Percentiles rank a stretch among this genome's conserved stretches.
Conservation (phyloP, 2,888 invertebrate genomes). For the Ecliptopera silaceata region DNA sequence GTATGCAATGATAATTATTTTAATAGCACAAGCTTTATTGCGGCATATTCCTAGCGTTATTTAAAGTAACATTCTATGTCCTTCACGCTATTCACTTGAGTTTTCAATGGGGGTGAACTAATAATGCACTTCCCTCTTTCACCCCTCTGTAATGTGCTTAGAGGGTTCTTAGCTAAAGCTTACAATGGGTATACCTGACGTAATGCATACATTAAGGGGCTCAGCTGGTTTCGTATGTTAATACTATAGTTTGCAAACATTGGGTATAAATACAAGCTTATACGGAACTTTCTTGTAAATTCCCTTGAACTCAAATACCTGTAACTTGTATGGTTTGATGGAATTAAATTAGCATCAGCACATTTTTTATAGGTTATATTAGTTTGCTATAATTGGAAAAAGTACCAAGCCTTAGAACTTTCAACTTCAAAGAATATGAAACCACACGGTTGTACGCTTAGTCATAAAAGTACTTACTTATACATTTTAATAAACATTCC, state of each 20-base stretch:
- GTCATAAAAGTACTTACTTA: slow-evolving; percentile 32
- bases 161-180: slow-evolving; percentile 8
- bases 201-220: neutral
- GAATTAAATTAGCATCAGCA: neutral
- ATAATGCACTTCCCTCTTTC: slow-evolving; percentile 20
- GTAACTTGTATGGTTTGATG: neutral
- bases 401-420: slow-evolving; percentile 12
- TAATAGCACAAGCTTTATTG: neutral
- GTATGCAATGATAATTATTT: neutral
- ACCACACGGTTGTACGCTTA: slow-evolving; percentile 16
- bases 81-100: slow-evolving; percentile 6
- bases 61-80: neutral
- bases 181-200: slow-evolving; percentile 11
- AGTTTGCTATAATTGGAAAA: neutral
- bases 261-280: too few relatives aligned
- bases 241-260: too few relatives aligned
- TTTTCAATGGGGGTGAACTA: slow-evolving; percentile 3
- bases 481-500: slow-evolving; percentile 33
- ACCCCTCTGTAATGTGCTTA: slow-evolving; percentile 15
- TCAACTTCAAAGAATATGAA: slow-evolving; percentile 26
- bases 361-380: neutral
- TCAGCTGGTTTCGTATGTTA: neutral
- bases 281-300: too few relatives aligned
- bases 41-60: neutral
- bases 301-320: too few relatives aligned